A percentile compares a stretch with the other conserved stretches of the same genome.
Conservation (phyloP, 2,113 vertebrate species). For the Plecturocebus donacophilus region DNA sequence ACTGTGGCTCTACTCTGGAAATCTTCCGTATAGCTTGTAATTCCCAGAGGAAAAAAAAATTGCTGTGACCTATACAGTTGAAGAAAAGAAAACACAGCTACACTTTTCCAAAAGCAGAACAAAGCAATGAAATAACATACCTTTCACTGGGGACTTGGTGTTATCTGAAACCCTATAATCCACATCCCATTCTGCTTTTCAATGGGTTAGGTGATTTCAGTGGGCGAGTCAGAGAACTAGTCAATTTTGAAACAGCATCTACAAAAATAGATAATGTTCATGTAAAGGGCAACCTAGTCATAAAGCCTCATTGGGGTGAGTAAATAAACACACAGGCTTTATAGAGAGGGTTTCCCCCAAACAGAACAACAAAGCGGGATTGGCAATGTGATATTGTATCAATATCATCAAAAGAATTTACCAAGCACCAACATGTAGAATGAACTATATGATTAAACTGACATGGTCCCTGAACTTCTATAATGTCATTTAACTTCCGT, state of each 20-base stretch:
- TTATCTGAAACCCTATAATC: slow-evolving; percentile 85
- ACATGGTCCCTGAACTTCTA: neutral
- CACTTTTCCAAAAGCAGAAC: slow-evolving; percentile 82
- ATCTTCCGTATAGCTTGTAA: slow-evolving; percentile 77
- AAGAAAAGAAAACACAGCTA: slow-evolving; percentile 77
- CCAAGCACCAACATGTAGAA: neutral
- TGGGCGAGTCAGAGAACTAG: slow-evolving; percentile 70
- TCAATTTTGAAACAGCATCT: slow-evolving; percentile 80
- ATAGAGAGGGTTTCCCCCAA: neutral
- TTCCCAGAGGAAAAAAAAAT: slow-evolving; percentile 75
- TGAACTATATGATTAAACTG: slow-evolving; percentile 49
- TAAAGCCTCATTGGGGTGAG: slow-evolving; percentile 62
- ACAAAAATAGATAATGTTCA: slow-evolving; percentile 82
- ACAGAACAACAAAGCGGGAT: neutral
- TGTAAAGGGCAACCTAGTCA: slow-evolving; percentile 71
- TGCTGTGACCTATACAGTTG: slow-evolving; percentile 79
- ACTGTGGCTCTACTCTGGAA: slow-evolving; percentile 79
- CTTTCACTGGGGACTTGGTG: slow-evolving; percentile 80
- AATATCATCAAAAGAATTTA: slow-evolving; percentile 30
- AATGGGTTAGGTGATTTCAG: slow-evolving; percentile 80
- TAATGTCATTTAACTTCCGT: neutral
- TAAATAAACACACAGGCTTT: slow-evolving; percentile 70
- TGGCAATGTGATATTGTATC: neutral
- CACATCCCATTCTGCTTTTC: slow-evolving; percentile 83
- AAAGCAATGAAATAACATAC: slow-evolving; percentile 84